These are phyloP conservation scores for Eudorcas thomsonii DNA, from an alignment of 2,113 vertebrate genomes.

Conservation along the genomic window DNA sequence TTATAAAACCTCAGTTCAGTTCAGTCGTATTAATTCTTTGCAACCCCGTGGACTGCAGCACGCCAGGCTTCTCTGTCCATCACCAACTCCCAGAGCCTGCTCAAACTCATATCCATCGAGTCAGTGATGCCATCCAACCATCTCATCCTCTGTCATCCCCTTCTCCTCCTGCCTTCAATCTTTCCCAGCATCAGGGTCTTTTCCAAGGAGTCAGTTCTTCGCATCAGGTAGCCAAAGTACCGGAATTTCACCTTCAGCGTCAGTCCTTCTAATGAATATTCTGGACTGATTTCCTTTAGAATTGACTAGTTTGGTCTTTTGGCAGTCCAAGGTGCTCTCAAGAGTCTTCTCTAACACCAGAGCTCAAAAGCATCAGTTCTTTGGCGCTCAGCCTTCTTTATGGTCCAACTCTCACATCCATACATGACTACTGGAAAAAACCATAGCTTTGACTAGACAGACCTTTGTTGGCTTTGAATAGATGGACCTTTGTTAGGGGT, in stretches of 20 bases:
- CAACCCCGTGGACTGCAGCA: neutral
- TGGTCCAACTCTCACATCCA: neutral
- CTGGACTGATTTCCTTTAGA: neutral
- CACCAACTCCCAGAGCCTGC: neutral
- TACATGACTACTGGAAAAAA: neutral
- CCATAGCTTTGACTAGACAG: neutral
- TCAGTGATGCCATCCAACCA: neutral
- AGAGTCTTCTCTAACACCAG: neutral
- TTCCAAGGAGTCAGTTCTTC: neutral
- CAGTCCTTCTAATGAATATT: neutral
- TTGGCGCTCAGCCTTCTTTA: neutral
- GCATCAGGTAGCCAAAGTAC: neutral
- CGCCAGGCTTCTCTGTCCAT: neutral
- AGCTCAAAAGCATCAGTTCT: neutral
- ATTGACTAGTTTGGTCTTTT: neutral
- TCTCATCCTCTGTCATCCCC: neutral
- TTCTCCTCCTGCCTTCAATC: neutral
- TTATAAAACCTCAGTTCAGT: neutral
- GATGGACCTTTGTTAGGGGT: neutral
- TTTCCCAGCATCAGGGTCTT: neutral
- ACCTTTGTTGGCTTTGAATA: neutral
- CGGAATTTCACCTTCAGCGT: neutral
- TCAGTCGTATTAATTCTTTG: neutral
- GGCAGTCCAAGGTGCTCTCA: neutral
- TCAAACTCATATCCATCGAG: neutral